Evolutionary conservation across 2,113 vertebrate species (phyloP), one percentile per base, ranked within the genome.

Genomic region (Cryptomyrus ogoouensis): DNA sequence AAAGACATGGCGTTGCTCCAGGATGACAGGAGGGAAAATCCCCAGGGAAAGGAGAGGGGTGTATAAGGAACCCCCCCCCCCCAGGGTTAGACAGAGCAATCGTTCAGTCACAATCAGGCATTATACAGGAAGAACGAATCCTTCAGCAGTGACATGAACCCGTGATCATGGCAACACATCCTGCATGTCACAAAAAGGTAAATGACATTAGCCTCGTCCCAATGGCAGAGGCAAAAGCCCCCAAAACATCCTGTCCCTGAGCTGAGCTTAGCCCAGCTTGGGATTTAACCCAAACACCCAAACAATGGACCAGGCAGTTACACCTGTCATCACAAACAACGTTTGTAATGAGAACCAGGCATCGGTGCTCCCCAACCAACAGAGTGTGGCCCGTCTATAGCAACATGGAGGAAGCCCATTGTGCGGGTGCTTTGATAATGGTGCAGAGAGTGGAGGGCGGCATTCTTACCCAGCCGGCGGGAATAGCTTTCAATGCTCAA

Each of bases 381-480:
- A 89, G 49, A 27, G 87, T 90, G 80, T 66, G 39, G 90, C 74
- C 46, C 50, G 89, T 87, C 93, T 89, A 91, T 92, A 95, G 93
- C 94, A 92, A 95, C 92, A 93, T 91, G 94, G 89, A 92, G 91
- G 53, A 52, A 90, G 52, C 90, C 56, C 56, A 92, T 92, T 93
- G 92, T 93, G 0, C 24, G 47, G 52, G 47, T 35, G 17, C 50
- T 42, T 2, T 6, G 12, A 39, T 27, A 52, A 35, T 27, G 2
- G 47, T 0, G 24, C 19, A 21, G 35, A 46, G 42, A 24, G 39
- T n/a, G 0, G 6, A 10, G 12, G 13, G 62, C 53, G 42, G 62
- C 56, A 88, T 66, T 66, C 58, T 44, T 47, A 3, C 39, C 10
- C 47, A 24, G n/a, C 12, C 83, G 2, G 70, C 15, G 5, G 70